Evolutionary conservation across 2,113 vertebrate genomes (phyloP), one percentile per base, ranked within the genome.

Genomic region (Lanius collurio): DNA sequence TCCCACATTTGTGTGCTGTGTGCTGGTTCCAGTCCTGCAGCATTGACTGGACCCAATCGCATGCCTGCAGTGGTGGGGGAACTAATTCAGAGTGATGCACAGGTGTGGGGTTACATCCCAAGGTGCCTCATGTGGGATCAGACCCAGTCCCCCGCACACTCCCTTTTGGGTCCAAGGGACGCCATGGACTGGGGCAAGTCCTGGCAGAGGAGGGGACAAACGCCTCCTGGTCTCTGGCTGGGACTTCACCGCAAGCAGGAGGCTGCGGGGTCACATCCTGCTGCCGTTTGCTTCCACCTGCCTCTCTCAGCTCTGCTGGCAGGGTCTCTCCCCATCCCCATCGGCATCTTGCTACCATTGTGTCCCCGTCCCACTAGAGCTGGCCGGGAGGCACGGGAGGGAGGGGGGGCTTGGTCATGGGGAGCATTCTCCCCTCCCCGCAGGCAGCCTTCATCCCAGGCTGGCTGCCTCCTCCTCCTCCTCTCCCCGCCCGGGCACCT

Each of bases 381-480:
- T 22, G 56, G 47, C 39, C 7, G 37, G 6, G 15, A 19, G 19
- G 28, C 5, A 17, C 8, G 2, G 17, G 6, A 2, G 17, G 8
- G 21, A 2, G 5, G 3, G 17, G 11, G 8, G 35, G 9, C n/a
- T n/a, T 4, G 31, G 15, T 31, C 6, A 1, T 1, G 1, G 15
- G 7, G 57, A 59, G 19, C 83, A 73, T 39, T 47, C 15, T 67
- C 47, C 50, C 59, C 39, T 71, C 56, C 69, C 55, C 4, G 0
- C 73, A 33, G 35, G 77, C 73, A 93, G 69, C 83, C 94, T 97
- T 95, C 90, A 78, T 87, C 90, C 87, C 82, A 28, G 44, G 74
- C 70, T 27, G 5, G 87, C 70, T 94, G 94, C 94, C 74, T 95
- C 83, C 84, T 93, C 94, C 93, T 96, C 95, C 94, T 95, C 90